Evolutionary conservation across 2,113 vertebrate species (phyloP).

Genomic region (Urocolius indicus): DNA sequence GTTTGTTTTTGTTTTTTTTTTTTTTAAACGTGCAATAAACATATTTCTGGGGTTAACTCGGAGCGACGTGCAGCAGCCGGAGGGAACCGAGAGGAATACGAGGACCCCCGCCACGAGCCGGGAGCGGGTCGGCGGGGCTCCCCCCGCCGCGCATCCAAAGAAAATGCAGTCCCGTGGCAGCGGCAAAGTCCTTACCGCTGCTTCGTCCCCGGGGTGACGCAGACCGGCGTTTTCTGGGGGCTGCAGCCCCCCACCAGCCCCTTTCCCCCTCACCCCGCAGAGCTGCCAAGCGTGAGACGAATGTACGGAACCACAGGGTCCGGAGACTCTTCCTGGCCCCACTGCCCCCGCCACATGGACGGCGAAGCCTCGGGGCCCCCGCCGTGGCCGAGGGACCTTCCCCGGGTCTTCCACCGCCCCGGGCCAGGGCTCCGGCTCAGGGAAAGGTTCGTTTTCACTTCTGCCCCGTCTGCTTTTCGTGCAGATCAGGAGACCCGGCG

Average conservation of each 20-base stretch:
- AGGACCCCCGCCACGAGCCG: background rate
- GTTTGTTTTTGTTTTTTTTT: background rate
- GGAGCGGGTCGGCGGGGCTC: background rate
- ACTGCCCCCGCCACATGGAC: background rate
- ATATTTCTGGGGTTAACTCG: constrained; percentile 25
- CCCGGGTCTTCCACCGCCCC: background rate
- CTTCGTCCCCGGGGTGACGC: background rate
- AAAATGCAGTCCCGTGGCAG: background rate
- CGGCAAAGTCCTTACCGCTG: background rate
- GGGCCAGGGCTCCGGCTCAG: background rate
- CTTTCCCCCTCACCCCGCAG: background rate
- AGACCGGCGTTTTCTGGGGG: background rate
- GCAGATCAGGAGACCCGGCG: background rate
- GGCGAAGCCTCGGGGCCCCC: background rate
- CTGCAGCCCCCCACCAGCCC: too few species aligned
- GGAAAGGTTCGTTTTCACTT: background rate
- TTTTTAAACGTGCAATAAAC: constrained; percentile 68
- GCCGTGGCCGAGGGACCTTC: background rate
- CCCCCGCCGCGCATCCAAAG: constrained; percentile 29
- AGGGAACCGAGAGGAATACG: background rate
- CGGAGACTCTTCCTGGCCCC: background rate
- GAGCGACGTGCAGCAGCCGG: background rate
- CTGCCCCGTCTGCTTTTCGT: background rate
- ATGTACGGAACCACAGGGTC: constrained; percentile 9
- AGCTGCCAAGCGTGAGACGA: constrained; percentile 9